Base-by-base conservation (phyloP, 2,113 vertebrate species). In the Grus americana region DNA sequence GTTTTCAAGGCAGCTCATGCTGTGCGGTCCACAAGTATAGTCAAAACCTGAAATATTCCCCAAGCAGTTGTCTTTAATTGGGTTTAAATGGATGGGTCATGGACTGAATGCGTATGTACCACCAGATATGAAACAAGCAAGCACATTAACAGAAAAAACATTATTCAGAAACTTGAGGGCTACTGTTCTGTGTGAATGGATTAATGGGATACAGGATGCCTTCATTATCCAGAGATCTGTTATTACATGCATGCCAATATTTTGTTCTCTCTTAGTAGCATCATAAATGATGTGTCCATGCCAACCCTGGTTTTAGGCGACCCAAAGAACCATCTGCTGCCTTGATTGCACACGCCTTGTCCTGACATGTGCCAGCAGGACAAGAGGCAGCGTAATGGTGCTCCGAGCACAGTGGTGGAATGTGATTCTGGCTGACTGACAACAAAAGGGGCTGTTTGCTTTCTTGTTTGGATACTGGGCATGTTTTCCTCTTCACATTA, bases 261-360 rank as follows among this genome's bases (percentile, higher is more conserved):
- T 89, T 91, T 82, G 73, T 63, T 74, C 92, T 78, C 72, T 80
- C 59, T 59, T 84, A 86, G 55, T 38, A 86, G 68, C 6, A 0
- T 86, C 90, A 80, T 30, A 86, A 59, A 83, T 8, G 26, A 46
- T 42, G 62, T 59, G 49, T 59, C 46, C 42, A 12, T 78, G 96
- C 90, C 93, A 88, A 27, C 32, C 34, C 50, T 63, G 59, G 50
- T 38, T 96, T 80, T 73, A 83, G 63, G 66, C 18, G 3, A 83
- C 92, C 85, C 82, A 50, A 73, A 94, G 87, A 91, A 88, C 90
- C 95, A 94, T 96, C 95, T 97, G 95, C 82, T 96, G 88, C 85
- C 85, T 73, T 70, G 71, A 82, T 47, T 86, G 85, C 42, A 93
- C 67, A 62, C 0, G 2, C 79, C 85, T 93, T 78, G 67, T 92